Percentiles rank a stretch among this genome's conserved stretches.
Conservation (phyloP, 1,140 invertebrate genomes). For the Epicauta chinensis region DNA sequence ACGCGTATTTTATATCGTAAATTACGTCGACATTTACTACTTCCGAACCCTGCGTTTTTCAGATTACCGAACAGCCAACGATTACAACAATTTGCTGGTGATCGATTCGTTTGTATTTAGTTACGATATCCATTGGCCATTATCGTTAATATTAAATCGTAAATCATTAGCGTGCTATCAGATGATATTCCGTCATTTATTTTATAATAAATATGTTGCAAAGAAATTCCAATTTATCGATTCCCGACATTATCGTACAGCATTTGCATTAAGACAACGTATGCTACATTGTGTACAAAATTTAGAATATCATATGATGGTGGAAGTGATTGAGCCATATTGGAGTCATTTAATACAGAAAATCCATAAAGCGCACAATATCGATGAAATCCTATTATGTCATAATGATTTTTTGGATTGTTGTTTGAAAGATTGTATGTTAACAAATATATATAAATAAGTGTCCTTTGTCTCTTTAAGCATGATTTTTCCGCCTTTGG, state of each 20-base stretch:
- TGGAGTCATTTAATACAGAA: conserved; percentile 85
- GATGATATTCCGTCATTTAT: conserved; percentile 93
- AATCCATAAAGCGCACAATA: conserved; percentile 80
- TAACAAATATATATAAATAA: too few species aligned
- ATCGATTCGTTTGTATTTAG: conserved; percentile 91
- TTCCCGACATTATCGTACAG: conserved; percentile 63
- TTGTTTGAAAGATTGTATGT: conserved; percentile 91
- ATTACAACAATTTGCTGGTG: conserved; percentile 58
- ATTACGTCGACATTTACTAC: too few species aligned
- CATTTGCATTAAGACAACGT: conserved; percentile 87
- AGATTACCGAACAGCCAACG: conserved; percentile 54
- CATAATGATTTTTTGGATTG: conserved; percentile 86
- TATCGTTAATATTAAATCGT: conserved; percentile 87
- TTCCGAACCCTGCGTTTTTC: too few species aligned
- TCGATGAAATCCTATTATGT: conserved; percentile 84
- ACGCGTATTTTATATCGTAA: too few species aligned
- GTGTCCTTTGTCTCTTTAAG: too few species aligned
- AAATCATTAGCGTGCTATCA: conserved; percentile 91
- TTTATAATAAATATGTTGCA: conserved; percentile 90
- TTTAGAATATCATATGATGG: conserved; percentile 96
- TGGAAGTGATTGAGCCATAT: conserved; percentile 94
- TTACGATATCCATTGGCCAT: conserved; percentile 92
- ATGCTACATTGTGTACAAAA: conserved; percentile 98
- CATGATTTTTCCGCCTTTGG: too few species aligned
- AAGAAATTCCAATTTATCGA: conserved; percentile 72